Base-by-base conservation (phyloP, 2,797 vertebrate species). In the Gephyroberyx darwinii region DNA sequence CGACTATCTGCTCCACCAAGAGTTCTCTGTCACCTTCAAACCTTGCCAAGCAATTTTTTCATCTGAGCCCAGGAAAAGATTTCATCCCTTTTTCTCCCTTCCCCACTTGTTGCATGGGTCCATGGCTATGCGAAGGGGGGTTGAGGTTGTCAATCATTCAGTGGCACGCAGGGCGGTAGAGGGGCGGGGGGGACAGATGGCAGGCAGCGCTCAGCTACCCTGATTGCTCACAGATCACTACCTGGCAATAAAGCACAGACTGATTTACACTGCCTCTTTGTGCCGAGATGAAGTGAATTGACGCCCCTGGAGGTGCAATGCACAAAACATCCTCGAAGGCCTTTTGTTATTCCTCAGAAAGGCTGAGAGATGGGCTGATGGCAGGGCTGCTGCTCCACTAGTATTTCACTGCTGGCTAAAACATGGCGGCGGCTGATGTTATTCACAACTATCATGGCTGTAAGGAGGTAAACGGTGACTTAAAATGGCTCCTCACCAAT, bases 211-310 rank as follows among this genome's bases (percentile, higher is more conserved):
- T 43, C 63, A 56, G 54, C 72, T 71, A 8, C 8, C 53, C 45
- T 65, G 66, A 78, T 69, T 70, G 62, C 82, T 88, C 74, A 74
- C 81, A 82, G 71, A 85, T 88, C 84, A 66, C 73, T 78, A 88
- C 74, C 61, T 86, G 75, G 78, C 69, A 68, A 9, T 91, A 65
- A 85, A 86, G 68, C 61, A 5, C 43, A 14, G 33, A 37, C 20
- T 66, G 85, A 84, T 86, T 85, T 88, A 86, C 85, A 66, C 14
- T 45, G 17, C 41, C 59, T 84, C 60, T 82, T 84, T 86, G 80
- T 84, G 69, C 54, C 12, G 16, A 45, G 72, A 57, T 61, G 52
- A 77, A 77, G 81, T 61, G 35, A 52, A 82, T 83, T 51, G 83
- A 78, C 22, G 14, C 58, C 73, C 62, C 53, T 37, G 22, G 62